phyloP scores from a whole-genome alignment of 2,113 vertebrate genomes.

The Nicator chloris region DNA sequence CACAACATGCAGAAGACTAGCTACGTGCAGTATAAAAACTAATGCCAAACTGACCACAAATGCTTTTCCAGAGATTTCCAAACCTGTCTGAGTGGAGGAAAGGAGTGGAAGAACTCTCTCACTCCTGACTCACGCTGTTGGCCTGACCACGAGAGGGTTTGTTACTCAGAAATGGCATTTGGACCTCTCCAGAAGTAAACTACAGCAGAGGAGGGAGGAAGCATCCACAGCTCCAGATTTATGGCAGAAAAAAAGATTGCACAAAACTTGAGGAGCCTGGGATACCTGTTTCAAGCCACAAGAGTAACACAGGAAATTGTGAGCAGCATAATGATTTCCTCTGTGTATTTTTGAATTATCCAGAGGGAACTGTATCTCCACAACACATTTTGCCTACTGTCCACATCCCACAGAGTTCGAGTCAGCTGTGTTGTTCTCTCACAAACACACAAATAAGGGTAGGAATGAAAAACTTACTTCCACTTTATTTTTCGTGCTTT shows the following conservation, averaged over 20 bases:
- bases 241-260: background rate
- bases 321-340: background rate
- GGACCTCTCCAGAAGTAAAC: background rate
- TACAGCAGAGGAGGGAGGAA: background rate
- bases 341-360: background rate
- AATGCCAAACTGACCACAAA: background rate
- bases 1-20: background rate
- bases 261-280: background rate
- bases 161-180: background rate
- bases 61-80: conserved; percentile 3
- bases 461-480: background rate
- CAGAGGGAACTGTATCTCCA: background rate
- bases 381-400: background rate
- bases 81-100: background rate
- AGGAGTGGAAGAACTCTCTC: conserved; percentile 5
- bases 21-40: background rate
- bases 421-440: background rate
- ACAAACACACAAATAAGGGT: background rate
- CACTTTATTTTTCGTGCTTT: background rate
- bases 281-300: background rate
- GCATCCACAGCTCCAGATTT: background rate
- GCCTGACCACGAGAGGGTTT: background rate
- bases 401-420: background rate
- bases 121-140: background rate
- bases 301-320: background rate